Base-by-base conservation (phyloP, 2,113 vertebrate species). In the Chrysochloris asiatica region DNA sequence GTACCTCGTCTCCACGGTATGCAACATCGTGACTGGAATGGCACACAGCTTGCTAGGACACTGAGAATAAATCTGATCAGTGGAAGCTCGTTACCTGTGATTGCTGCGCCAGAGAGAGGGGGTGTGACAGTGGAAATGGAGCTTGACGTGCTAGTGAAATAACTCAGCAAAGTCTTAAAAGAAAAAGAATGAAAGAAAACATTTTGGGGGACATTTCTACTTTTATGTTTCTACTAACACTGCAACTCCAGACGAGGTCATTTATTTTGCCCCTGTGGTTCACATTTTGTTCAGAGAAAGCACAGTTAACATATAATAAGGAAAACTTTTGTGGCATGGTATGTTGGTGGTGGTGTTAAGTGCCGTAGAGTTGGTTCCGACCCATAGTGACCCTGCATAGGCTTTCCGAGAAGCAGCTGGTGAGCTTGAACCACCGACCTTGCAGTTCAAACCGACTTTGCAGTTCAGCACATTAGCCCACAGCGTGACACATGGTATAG, bases 121-220 rank as follows among this genome's bases (percentile, higher is more conserved):
- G 38, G 71, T 65, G 43, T 16, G 50, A 19, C 38, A 14, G 16
- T 43, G 36, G 63, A 80, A 86, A 83, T 90, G 83, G 83, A 90
- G 54, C 91, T 90, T 73, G 83, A 54, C 71, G 73, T 86, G 90
- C 88, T 78, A 50, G 45, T 69, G 93, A 91, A 95, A 47, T 86
- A 83, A 77, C 88, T 86, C 56, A 33, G 83, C 63, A 45, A 77
- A 93, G 75, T 92, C 77, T 65, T 83, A 6, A 78, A 81, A 84
- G 43, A 28, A 82, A 76, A 63, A 28, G 59, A 24, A 56, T 0
- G 33, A 1, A 2, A 8, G 2, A 19, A n/a, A 36, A 50, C 59
- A 28, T 63, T 81, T 43, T 0, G 6, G 45, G 59, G 26, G 45
- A 9, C n/a, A 21, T 61, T 92, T 81, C 43, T 52, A 26, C 22